Evolutionary conservation across 2,888 invertebrate species (phyloP).

Genomic region (Pollenia angustigena): DNA sequence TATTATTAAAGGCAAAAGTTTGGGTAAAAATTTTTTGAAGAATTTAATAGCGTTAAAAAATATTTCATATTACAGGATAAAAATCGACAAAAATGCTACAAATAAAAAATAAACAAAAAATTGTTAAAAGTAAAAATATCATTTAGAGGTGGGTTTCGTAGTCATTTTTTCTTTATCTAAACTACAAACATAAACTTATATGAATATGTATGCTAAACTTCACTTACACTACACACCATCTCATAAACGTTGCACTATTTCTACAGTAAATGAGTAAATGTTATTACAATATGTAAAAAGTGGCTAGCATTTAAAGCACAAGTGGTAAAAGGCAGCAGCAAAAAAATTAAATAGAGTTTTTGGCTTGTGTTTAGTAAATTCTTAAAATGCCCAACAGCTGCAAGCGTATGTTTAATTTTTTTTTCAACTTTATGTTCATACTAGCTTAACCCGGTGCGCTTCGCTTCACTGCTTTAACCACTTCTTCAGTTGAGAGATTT

Average conservation of each 20-base stretch:
- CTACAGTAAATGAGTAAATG: constrained; percentile 17
- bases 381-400: constrained; percentile 54
- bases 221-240: not conserved
- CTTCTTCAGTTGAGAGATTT: too few species aligned
- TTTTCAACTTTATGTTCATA: not conserved
- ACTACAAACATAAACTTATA: not conserved
- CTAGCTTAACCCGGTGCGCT: too few species aligned
- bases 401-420: constrained; percentile 22
- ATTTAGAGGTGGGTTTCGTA: too few species aligned
- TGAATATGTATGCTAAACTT: constrained; percentile 3
- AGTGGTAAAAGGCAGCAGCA: not conserved
- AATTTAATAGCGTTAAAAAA: too few species aligned
- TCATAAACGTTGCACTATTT: not conserved
- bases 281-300: constrained; percentile 46
- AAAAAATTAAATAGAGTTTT: constrained; percentile 27
- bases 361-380: constrained; percentile 45
- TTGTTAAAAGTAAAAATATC: too few species aligned
- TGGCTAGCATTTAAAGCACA: constrained; percentile 41
- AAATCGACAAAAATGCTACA: too few species aligned
- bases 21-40: too few species aligned
- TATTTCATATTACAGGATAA: too few species aligned
- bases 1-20: too few species aligned
- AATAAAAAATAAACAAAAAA: too few species aligned
- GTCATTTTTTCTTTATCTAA: not conserved
- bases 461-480: too few species aligned